phyloP scores from a whole-genome alignment of 2,797 vertebrate species.

The Brachymystax lenok region DNA sequence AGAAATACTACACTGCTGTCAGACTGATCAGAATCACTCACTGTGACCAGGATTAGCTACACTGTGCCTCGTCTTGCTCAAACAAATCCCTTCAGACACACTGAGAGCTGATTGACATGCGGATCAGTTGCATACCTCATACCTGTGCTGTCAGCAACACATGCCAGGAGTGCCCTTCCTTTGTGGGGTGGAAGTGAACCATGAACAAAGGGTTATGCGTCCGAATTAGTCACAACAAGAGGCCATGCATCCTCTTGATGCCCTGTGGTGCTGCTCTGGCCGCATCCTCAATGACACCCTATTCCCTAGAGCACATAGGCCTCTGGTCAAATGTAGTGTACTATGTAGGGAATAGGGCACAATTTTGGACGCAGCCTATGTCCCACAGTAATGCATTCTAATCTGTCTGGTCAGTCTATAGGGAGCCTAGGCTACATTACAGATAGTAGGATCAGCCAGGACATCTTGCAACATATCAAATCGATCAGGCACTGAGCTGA shows the following conservation, averaged over 20 bases:
- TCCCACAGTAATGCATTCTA: constrained; percentile 77
- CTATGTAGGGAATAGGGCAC: no score
- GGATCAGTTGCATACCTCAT: neutral
- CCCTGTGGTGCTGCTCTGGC: no score
- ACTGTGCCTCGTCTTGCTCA: neutral
- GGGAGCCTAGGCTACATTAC: constrained; percentile 73
- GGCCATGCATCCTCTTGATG: no score
- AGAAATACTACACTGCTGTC: no score
- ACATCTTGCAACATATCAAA: constrained; percentile 73
- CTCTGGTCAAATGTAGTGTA: constrained; percentile 26
- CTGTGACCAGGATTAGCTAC: no score
- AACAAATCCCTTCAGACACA: neutral
- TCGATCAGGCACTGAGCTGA: constrained; percentile 59
- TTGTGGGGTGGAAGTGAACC: no score
- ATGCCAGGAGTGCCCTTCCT: no score
- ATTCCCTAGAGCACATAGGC: constrained; percentile 59
- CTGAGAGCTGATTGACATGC: neutral
- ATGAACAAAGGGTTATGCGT: no score
- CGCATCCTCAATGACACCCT: no score
- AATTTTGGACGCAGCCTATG: no score
- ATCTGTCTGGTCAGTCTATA: constrained; percentile 72
- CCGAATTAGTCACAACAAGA: no score
- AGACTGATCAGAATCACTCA: no score
- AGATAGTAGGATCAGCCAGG: constrained; percentile 74
- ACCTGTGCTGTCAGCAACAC: neutral